Evolutionary conservation across 2,113 vertebrate species (phyloP).

Genomic region (Pollachius pollachius): DNA sequence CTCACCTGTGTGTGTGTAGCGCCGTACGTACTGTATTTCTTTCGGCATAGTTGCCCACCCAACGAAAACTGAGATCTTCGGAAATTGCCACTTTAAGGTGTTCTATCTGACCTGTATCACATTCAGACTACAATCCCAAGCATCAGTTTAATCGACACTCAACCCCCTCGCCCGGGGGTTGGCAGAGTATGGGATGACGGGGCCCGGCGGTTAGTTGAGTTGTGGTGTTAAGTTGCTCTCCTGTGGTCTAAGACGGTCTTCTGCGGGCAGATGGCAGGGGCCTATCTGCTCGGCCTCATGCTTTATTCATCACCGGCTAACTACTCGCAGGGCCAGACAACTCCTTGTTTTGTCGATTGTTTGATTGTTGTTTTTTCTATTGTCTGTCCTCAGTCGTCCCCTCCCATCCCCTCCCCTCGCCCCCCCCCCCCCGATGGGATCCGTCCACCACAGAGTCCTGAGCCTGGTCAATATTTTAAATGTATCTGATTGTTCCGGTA

Average conservation of each 20-base stretch:
- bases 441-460: too few species aligned
- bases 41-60: neutral
- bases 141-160: neutral
- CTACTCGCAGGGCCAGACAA: slow-evolving; percentile 32
- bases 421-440: neutral
- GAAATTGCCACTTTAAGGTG: neutral
- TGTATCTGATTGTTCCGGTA: too few species aligned
- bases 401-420: neutral
- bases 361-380: slow-evolving; percentile 17
- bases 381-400: slow-evolving; percentile 36
- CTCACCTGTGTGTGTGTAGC: too few species aligned
- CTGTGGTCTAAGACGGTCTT: slow-evolving; percentile 30
- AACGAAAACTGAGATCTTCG: slow-evolving; percentile 11
- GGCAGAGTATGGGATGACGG: slow-evolving; percentile 9
- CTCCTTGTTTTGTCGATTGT: neutral
- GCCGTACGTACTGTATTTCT: too few species aligned
- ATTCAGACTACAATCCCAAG: too few species aligned
- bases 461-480: too few species aligned
- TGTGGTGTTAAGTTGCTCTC: slow-evolving; percentile 43
- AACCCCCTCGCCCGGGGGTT: neutral
- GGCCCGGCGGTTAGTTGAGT: slow-evolving; percentile 16
- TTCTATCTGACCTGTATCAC: neutral
- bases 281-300: slow-evolving; percentile 39
- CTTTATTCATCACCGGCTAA: slow-evolving; percentile 44
- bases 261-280: slow-evolving; percentile 47